phyloP scores from a whole-genome alignment of 92 coral and sea anemone species.

The Zoanthus gigantus region DNA sequence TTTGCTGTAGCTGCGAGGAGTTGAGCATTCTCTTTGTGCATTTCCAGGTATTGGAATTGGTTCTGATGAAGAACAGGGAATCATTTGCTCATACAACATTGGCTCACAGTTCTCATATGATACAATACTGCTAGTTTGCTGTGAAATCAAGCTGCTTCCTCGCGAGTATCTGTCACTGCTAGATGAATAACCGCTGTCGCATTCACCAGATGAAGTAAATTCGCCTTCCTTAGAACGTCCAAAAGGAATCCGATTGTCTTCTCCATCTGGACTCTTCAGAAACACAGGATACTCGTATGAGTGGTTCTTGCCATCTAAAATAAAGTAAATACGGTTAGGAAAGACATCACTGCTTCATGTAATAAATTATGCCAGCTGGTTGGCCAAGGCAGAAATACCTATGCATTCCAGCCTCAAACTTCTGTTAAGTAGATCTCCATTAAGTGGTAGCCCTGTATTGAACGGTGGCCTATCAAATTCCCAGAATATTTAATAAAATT shows the following conservation, averaged over 20 bases:
- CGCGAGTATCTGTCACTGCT: slow-evolving; percentile 64
- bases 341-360: too few species aligned
- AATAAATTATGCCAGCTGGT: too few species aligned
- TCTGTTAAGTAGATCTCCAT: too few species aligned
- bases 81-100: slow-evolving; percentile 35
- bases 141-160: slow-evolving; percentile 21
- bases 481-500: too few species aligned
- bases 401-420: too few species aligned
- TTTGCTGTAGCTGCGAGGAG: neutral
- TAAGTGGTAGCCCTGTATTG: too few species aligned
- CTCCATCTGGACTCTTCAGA: slow-evolving; percentile 35
- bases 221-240: slow-evolving; percentile 74
- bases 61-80: slow-evolving; percentile 18
- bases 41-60: slow-evolving; percentile 44
- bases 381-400: too few species aligned
- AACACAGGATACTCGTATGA: slow-evolving; percentile 76
- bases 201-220: slow-evolving; percentile 69
- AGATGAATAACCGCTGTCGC: slow-evolving; percentile 87
- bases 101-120: slow-evolving; percentile 33
- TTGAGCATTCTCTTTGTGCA: slow-evolving; percentile 15
- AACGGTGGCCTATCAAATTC: too few species aligned
- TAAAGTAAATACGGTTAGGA: too few species aligned
- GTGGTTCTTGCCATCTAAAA: slow-evolving; percentile 73
- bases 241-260: slow-evolving; percentile 53
- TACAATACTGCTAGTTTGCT: neutral